Evolutionary conservation across 2,797 vertebrate genomes (phyloP), one percentile per base, ranked within the genome.

Genomic region (Cetoscarus ocellatus): DNA sequence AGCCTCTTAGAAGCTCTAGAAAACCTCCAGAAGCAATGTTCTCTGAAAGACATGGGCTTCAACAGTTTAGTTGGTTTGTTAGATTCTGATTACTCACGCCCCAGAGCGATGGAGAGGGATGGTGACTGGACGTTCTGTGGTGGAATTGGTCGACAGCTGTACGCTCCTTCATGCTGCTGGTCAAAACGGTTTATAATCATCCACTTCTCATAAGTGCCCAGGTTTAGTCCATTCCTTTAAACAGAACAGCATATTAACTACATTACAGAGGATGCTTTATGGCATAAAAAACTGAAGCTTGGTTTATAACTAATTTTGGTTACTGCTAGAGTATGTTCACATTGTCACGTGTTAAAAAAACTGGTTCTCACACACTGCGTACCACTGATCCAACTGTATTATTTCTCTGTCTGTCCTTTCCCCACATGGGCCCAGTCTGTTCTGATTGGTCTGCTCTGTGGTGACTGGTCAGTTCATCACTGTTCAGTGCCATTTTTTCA

Each of bases 121-220:
- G 90, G 88, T 1, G 94, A 95, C 73, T 91, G 93, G 10, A 94
- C 92, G 19, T 94, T 94, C 82, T 94, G 93, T 0, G 92, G 92
- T 8, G 94, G 93, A 81, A 94, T 89, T 0, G 93, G 93, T 49
- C 93, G 91, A 75, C 95, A 95, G 76, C 80, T 85, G 88, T 95
- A 95, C 0, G 69, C 82, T 42, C 94, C 95, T 2, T 75, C 67
- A 5, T 94, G 91, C 60, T 91, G 88, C 61, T 62, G 73, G 83
- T 94, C 86, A 61, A 95, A 95, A 71, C 91, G 91, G 49, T 91
- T 88, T 82, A 95, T 79, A 35, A 81, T 91, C 69, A 93, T 93
- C 86, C 91, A 90, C 70, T 91, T 91, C 59, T 93, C 93, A 35
- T 79, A 81, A 18, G 93, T 91, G 27, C 94, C 94, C 0, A 94